These are phyloP conservation scores for Scaptomyza reducta DNA, from an alignment of 2,888 invertebrate genomes.

Conservation along the genomic window DNA sequence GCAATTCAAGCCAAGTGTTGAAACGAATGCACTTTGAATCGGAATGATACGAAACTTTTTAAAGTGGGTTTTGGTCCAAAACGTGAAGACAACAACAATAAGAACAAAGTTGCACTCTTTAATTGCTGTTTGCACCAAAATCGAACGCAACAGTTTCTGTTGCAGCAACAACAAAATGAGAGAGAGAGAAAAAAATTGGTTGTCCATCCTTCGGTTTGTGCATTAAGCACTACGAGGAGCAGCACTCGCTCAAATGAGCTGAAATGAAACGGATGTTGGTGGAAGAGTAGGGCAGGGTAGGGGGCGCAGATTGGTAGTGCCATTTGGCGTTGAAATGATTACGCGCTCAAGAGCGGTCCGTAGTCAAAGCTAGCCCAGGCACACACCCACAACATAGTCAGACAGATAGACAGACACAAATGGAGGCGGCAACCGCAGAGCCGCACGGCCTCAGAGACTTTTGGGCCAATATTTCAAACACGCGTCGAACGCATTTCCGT, in stretches of 20 bases:
- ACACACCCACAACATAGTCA: conserved; percentile 3
- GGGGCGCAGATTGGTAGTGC: conserved; percentile 1
- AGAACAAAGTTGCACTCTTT: conserved; percentile 36
- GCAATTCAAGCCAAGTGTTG: conserved; percentile 16
- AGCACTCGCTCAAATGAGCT: conserved; percentile 64
- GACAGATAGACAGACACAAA: conserved; percentile 12
- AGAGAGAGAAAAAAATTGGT: background rate
- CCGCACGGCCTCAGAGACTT: conserved; percentile 49
- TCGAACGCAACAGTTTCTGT: conserved; percentile 44
- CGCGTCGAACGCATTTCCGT: conserved; percentile 80
- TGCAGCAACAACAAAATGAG: background rate
- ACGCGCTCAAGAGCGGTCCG: conserved; percentile 35
- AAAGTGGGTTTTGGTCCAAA: conserved; percentile 18
- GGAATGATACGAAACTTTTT: conserved; percentile 47
- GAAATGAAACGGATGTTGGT: conserved; percentile 39
- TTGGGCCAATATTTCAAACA: conserved; percentile 77
- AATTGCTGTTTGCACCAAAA: conserved; percentile 45
- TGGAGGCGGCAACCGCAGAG: conserved; percentile 50
- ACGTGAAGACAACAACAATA: conserved; percentile 4
- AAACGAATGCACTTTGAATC: conserved; percentile 36
- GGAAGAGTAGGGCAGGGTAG: background rate
- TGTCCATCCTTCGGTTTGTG: conserved; percentile 24
- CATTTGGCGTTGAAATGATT: conserved; percentile 45
- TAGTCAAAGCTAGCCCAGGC: conserved; percentile 26
- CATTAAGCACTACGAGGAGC: conserved; percentile 40